A percentile compares a stretch with the other conserved stretches of the same genome.
These are phyloP conservation scores for Caenorhabditis panamensis DNA, from an alignment of 2,888 invertebrate genomes.

Conservation along the genomic window DNA sequence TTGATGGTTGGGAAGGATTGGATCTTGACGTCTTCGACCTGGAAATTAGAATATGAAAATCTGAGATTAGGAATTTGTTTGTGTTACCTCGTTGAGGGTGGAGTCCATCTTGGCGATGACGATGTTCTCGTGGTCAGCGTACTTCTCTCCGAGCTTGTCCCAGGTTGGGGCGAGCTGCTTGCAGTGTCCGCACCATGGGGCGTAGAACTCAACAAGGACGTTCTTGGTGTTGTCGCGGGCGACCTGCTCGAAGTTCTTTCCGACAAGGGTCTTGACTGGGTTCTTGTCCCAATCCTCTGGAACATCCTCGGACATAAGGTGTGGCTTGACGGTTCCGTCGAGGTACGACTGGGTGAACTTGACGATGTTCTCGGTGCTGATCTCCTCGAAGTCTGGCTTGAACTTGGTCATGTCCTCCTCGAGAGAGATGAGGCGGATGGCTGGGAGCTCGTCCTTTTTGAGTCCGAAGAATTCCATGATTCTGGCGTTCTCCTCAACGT, in stretches of 20 bases:
- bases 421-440: constrained; percentile 88
- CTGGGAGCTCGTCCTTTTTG: constrained; percentile 88
- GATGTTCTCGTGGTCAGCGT: constrained; percentile 87
- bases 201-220: constrained; percentile 96
- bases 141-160: constrained; percentile 95
- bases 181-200: constrained; percentile 89
- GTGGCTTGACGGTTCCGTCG: constrained; percentile 94
- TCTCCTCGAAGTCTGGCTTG: constrained; percentile 88
- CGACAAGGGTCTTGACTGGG: constrained; percentile 92
- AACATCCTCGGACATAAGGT: constrained; percentile 93
- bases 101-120: constrained; percentile 99
- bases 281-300: constrained; percentile 97
- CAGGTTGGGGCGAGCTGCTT: constrained; percentile 97
- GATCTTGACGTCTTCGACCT: constrained; percentile 80
- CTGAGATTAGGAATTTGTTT: neutral
- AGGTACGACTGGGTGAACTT: constrained; percentile 92
- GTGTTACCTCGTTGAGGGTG: constrained; percentile 92
- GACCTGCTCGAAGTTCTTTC: constrained; percentile 94
- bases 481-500: constrained; percentile 94
- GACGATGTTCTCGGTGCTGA: constrained; percentile 86
- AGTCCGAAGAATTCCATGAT: constrained; percentile 99
- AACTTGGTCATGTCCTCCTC: constrained; percentile 98
- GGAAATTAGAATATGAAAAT: constrained; percentile 32
- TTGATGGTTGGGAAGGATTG: constrained; percentile 90
- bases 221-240: constrained; percentile 91